Conservation (phyloP, 2,113 vertebrate genomes). For the Saimiri boliviensis region DNA sequence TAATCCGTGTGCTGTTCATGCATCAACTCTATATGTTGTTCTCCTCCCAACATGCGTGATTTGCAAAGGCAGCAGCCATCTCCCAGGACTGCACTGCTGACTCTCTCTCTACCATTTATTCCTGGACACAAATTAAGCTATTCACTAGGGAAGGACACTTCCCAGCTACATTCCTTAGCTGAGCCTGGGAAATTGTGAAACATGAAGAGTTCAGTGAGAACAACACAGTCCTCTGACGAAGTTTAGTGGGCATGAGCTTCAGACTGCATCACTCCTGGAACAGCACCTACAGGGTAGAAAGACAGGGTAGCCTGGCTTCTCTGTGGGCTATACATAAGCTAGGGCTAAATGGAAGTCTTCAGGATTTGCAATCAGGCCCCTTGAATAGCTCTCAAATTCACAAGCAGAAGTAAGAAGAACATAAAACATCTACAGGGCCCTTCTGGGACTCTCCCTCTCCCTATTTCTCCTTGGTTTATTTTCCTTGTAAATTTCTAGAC, state of each 20-base stretch:
- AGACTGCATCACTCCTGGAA: background rate
- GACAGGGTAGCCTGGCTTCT: background rate
- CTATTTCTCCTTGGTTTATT: background rate
- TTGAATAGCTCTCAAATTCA: background rate
- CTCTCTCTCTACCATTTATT: background rate
- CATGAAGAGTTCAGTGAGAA: background rate
- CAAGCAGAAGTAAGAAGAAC: background rate
- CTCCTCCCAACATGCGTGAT: background rate
- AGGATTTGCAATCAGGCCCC: background rate
- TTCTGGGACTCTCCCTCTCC: background rate
- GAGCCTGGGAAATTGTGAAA: background rate
- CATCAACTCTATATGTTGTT: background rate
- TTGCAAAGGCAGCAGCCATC: background rate
- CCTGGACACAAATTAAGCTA: background rate
- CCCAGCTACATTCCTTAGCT: background rate
- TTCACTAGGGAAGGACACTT: background rate
- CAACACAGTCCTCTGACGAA: background rate
- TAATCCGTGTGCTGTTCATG: background rate
- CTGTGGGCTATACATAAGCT: background rate
- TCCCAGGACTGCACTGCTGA: background rate
- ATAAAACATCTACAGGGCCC: background rate
- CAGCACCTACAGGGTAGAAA: background rate
- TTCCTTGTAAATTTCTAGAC: background rate
- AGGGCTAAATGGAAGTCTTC: background rate
- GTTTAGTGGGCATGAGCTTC: background rate